Conservation (phyloP, 2,888 invertebrate genomes). For the Hemithea aestivaria region DNA sequence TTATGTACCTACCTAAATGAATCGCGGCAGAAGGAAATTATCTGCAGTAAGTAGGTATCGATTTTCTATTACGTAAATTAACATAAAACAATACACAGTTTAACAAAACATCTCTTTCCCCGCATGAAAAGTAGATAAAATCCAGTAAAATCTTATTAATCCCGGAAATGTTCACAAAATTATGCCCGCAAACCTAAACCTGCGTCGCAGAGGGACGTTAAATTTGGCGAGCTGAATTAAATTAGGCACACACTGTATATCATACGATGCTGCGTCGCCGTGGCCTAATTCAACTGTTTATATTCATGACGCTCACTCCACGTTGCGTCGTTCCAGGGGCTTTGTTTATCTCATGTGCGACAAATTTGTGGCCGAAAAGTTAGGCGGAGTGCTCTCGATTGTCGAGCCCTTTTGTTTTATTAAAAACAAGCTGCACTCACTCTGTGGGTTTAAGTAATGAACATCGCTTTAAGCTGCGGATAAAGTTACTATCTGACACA, state of each 20-base stretch:
- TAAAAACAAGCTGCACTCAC: slow-evolving; percentile 7
- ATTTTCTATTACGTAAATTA: too few species aligned
- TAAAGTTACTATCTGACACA: too few species aligned
- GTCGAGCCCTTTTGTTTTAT: slow-evolving; percentile 15
- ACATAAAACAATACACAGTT: too few species aligned
- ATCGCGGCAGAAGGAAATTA: too few species aligned
- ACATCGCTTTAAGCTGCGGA: too few species aligned
- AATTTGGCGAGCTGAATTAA: slow-evolving; percentile 59
- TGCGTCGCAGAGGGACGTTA: slow-evolving; percentile 35
- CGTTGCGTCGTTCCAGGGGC: slow-evolving; percentile 48
- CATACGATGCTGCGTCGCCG: slow-evolving; percentile 45
- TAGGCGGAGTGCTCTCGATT: slow-evolving; percentile 26
- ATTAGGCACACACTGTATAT: slow-evolving; percentile 65
- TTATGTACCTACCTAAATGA: too few species aligned
- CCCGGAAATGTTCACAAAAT: slow-evolving; percentile 18
- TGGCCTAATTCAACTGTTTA: slow-evolving; percentile 71
- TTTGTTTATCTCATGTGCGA: slow-evolving; percentile 64
- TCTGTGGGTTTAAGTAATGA: too few species aligned
- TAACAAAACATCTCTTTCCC: too few species aligned
- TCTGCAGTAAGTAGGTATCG: too few species aligned
- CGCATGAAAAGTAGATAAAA: too few species aligned
- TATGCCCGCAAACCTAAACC: slow-evolving; percentile 32
- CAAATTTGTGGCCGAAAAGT: slow-evolving; percentile 61
- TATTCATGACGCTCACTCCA: slow-evolving; percentile 63
- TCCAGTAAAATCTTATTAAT: slow-evolving; percentile 21